These are phyloP conservation scores for Onychomys torridus DNA, from an alignment of 2,797 vertebrate species.

Conservation along the genomic window DNA sequence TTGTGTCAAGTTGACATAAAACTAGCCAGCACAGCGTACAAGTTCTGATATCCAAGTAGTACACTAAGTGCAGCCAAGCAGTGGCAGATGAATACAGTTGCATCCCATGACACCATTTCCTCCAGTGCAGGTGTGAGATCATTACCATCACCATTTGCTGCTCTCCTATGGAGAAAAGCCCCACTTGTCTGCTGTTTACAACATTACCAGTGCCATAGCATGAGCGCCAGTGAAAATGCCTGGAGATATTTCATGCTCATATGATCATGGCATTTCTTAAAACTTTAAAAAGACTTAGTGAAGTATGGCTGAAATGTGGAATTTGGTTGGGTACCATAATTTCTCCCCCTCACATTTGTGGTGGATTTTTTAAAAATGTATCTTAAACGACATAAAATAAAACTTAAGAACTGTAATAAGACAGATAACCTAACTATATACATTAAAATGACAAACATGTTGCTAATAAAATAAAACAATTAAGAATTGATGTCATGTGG, in stretches of 20 bases:
- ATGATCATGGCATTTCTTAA: slow-evolving; percentile 92
- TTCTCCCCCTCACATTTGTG: slow-evolving; percentile 95
- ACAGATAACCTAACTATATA: slow-evolving; percentile 99
- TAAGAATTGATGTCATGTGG: not conserved
- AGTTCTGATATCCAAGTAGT: slow-evolving; percentile 99
- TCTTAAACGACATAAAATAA: slow-evolving; percentile 92
- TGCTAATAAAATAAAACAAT: slow-evolving; percentile 98
- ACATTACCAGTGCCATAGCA: slow-evolving; percentile 99
- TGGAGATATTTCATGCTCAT: slow-evolving; percentile 92
- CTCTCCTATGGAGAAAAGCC: slow-evolving; percentile 90
- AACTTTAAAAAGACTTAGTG: slow-evolving; percentile 91
- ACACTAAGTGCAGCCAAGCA: slow-evolving; percentile 97
- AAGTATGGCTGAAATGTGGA: slow-evolving; percentile 91
- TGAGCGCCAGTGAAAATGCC: slow-evolving; percentile 94
- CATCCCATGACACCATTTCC: slow-evolving; percentile 90
- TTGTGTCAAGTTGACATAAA: not conserved
- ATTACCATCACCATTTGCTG: slow-evolving; percentile 91
- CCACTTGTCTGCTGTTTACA: slow-evolving; percentile 99
- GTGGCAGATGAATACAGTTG: slow-evolving; percentile 98
- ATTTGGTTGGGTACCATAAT: slow-evolving; percentile 92
- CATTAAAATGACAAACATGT: slow-evolving; percentile 97
- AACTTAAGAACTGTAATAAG: slow-evolving; percentile 97
- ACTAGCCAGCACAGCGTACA: slow-evolving; percentile 89
- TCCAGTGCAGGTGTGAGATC: slow-evolving; percentile 85
- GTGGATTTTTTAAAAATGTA: slow-evolving; percentile 96